Percentiles rank a stretch among this genome's conserved stretches.
Evolutionary conservation across 2,797 vertebrate species (phyloP).

Genomic region (Myotis daubentonii): DNA sequence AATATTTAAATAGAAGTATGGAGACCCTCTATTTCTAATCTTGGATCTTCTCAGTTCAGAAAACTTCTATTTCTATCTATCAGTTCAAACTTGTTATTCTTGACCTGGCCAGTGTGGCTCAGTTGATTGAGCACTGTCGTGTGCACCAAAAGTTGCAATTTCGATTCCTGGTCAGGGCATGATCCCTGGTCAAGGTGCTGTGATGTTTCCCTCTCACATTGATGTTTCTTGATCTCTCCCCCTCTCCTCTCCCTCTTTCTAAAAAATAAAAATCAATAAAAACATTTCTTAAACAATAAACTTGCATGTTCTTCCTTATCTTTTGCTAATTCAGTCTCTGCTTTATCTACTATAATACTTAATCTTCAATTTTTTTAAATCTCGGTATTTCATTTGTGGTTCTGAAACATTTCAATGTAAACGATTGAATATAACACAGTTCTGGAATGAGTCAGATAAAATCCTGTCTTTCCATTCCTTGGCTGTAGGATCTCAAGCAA

Average conservation of each 20-base stretch:
- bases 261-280: not conserved
- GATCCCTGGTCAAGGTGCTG: too few relatives aligned
- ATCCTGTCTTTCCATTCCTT: not conserved
- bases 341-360: not conserved
- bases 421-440: not conserved
- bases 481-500: not conserved
- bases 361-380: not conserved
- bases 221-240: not conserved
- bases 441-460: constrained; percentile 2
- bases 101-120: not conserved
- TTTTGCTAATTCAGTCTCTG: not conserved
- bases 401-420: constrained; percentile 31
- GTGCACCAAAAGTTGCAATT: not conserved
- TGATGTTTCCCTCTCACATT: not conserved
- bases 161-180: not conserved
- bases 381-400: not conserved
- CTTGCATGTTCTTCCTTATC: not conserved
- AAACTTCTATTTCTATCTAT: constrained; percentile 22
- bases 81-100: not conserved
- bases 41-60: not conserved
- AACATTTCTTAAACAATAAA: not conserved
- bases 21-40: not conserved
- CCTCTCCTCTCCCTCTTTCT: not conserved
- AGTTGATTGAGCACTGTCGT: not conserved
- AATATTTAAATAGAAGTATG: not conserved